phyloP scores from a whole-genome alignment of 2,888 invertebrate genomes.

The Synergus laeviventris region DNA sequence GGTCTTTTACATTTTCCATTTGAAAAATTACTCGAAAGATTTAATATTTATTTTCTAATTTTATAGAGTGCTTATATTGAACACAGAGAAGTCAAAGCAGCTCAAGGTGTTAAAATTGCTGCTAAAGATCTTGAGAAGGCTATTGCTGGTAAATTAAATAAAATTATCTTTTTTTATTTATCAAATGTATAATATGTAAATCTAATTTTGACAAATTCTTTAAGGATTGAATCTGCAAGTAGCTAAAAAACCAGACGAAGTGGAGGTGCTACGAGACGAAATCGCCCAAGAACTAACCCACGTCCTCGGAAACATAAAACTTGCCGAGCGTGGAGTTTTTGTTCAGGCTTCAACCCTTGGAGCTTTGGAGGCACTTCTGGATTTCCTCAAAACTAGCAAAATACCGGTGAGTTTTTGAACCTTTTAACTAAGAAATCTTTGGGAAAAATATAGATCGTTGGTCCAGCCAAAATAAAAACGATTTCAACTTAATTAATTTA shows the following conservation, averaged over 20 bases:
- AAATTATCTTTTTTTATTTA: not conserved
- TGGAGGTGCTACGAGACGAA: slow-evolving; percentile 90
- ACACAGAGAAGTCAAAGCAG: slow-evolving; percentile 94
- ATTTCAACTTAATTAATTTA: no score
- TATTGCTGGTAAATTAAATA: slow-evolving; percentile 82
- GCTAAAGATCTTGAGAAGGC: slow-evolving; percentile 99
- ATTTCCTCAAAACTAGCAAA: slow-evolving; percentile 93
- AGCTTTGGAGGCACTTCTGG: slow-evolving; percentile 96
- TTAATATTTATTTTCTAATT: slow-evolving; percentile 31
- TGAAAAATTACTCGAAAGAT: no score
- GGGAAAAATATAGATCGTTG: not conserved
- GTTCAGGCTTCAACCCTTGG: slow-evolving; percentile 99
- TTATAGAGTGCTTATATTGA: slow-evolving; percentile 93
- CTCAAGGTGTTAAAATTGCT: slow-evolving; percentile 98
- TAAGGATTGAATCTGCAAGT: slow-evolving; percentile 92
- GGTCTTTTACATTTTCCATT: no score
- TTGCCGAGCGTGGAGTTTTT: slow-evolving; percentile 95
- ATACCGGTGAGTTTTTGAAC: slow-evolving; percentile 87
- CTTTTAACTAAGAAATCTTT: not conserved
- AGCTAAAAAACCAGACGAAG: slow-evolving; percentile 95
- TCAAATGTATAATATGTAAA: slow-evolving; percentile 20
- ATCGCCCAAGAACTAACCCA: slow-evolving; percentile 91
- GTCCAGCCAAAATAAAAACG: not conserved
- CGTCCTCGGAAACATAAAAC: slow-evolving; percentile 94
- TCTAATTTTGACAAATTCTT: slow-evolving; percentile 33